These are phyloP conservation scores for Gari tellinella DNA, from an alignment of 2,888 invertebrate species.

Conservation along the genomic window DNA sequence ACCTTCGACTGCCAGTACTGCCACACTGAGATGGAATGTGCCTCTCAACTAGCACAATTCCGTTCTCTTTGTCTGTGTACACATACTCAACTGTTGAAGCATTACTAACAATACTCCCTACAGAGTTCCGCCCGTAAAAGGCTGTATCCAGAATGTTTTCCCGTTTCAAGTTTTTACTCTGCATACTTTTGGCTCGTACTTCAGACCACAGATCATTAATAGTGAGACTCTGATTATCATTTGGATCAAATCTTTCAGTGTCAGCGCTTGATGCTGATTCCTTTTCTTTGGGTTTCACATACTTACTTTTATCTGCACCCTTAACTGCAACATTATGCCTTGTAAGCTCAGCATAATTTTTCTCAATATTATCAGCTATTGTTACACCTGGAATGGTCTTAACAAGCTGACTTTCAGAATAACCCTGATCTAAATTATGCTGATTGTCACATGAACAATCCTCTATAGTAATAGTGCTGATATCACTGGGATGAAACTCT, in stretches of 20 bases:
- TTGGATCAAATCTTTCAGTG: background rate
- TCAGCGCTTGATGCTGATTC: background rate
- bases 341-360: background rate
- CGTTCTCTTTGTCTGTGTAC: constrained; percentile 73
- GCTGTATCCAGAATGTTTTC: constrained; percentile 38
- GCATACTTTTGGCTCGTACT: constrained; percentile 33
- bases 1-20: constrained; percentile 64
- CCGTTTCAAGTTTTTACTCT: background rate
- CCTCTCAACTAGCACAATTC: constrained; percentile 73
- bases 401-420: background rate
- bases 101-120: constrained; percentile 66
- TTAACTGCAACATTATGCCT: background rate
- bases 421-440: background rate
- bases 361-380: background rate
- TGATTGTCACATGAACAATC: constrained; percentile 13
- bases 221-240: constrained; percentile 4
- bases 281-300: background rate
- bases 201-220: constrained; percentile 47
- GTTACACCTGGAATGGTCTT: background rate
- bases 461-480: constrained; percentile 34
- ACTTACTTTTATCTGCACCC: background rate
- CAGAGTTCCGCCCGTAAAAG: constrained; percentile 53
- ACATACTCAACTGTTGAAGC: constrained; percentile 71
- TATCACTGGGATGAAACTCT: constrained; percentile 42
- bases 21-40: constrained; percentile 75